A percentile compares a stretch with the other conserved stretches of the same genome.
Evolutionary conservation across 2,797 vertebrate species (phyloP).

Genomic region (Paratrypauchen microcephalus): DNA sequence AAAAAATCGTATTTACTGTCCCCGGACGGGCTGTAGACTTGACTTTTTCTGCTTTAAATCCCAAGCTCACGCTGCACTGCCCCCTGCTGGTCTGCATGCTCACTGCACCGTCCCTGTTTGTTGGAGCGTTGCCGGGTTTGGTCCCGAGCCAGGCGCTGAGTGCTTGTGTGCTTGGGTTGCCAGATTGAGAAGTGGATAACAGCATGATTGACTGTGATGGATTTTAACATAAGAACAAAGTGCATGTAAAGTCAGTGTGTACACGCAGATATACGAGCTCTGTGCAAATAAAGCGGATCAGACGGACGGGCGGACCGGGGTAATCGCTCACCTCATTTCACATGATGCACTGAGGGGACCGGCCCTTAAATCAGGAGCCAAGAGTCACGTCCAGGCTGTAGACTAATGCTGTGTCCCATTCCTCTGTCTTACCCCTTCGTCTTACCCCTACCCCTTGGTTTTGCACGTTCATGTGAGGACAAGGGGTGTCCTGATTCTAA

Average conservation of each 20-base stretch:
- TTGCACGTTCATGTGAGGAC: too few species aligned
- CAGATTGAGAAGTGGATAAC: constrained; percentile 4
- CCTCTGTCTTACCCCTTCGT: too few species aligned
- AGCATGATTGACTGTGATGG: constrained; percentile 1
- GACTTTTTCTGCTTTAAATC: too few species aligned
- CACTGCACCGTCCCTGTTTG: background rate
- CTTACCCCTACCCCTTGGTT: too few species aligned
- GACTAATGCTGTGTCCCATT: too few species aligned
- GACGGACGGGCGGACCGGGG: background rate
- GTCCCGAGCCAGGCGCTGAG: background rate
- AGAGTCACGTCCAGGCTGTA: background rate
- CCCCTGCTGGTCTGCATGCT: constrained; percentile 7
- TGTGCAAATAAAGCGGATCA: background rate
- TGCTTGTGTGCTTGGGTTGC: background rate
- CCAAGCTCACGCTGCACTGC: too few species aligned
- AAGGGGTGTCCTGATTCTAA: too few species aligned
- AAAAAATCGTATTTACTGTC: too few species aligned
- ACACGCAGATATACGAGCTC: background rate
- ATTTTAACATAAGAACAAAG: background rate
- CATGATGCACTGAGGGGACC: background rate
- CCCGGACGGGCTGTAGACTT: too few species aligned
- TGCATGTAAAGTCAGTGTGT: background rate
- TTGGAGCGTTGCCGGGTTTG: background rate
- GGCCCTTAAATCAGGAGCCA: background rate
- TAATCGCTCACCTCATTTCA: constrained; percentile 27